These are phyloP conservation scores for Hydrotaea diabolus DNA, from an alignment of 2,888 invertebrate species.

Conservation along the genomic window DNA sequence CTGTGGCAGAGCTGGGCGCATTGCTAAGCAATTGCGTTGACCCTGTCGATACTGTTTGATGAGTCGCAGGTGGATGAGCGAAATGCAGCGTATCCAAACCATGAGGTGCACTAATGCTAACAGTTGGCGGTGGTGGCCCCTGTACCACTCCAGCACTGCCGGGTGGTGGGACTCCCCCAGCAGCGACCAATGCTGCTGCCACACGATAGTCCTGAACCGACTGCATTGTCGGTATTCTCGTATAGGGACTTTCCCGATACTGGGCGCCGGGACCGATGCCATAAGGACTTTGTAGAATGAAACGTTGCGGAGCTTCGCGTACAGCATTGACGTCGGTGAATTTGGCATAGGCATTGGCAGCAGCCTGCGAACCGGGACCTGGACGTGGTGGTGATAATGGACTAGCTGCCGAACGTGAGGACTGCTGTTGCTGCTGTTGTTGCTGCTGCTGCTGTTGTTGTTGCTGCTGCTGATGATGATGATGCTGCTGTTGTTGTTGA, in stretches of 20 bases:
- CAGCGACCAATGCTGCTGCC: slow-evolving; percentile 72
- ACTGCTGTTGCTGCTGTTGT: slow-evolving; percentile 73
- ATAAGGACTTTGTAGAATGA: slow-evolving; percentile 79
- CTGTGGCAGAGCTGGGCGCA: slow-evolving; percentile 63
- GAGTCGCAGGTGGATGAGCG: slow-evolving; percentile 84
- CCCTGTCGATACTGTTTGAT: slow-evolving; percentile 73
- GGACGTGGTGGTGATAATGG: slow-evolving; percentile 80
- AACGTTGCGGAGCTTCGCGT: slow-evolving; percentile 79
- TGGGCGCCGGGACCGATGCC: slow-evolving; percentile 77
- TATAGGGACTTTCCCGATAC: slow-evolving; percentile 80
- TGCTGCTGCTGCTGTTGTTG: slow-evolving; percentile 73
- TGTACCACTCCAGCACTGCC: slow-evolving; percentile 70
- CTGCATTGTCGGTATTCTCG: slow-evolving; percentile 78
- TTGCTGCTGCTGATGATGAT: slow-evolving; percentile 70
- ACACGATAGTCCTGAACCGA: slow-evolving; percentile 76
- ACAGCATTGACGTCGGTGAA: slow-evolving; percentile 78
- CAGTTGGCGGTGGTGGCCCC: slow-evolving; percentile 72
- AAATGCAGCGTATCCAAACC: slow-evolving; percentile 82
- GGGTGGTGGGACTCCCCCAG: slow-evolving; percentile 70
- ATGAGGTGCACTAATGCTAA: slow-evolving; percentile 71
- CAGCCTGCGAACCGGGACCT: slow-evolving; percentile 76
- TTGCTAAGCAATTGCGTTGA: slow-evolving; percentile 71
- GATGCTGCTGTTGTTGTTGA: slow-evolving; percentile 69
- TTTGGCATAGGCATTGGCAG: slow-evolving; percentile 78
- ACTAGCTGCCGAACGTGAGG: slow-evolving; percentile 80